A percentile compares a stretch with the other conserved stretches of the same genome.
Evolutionary conservation across 2,113 vertebrate genomes (phyloP).

Genomic region (Hippopotamus amphibius): DNA sequence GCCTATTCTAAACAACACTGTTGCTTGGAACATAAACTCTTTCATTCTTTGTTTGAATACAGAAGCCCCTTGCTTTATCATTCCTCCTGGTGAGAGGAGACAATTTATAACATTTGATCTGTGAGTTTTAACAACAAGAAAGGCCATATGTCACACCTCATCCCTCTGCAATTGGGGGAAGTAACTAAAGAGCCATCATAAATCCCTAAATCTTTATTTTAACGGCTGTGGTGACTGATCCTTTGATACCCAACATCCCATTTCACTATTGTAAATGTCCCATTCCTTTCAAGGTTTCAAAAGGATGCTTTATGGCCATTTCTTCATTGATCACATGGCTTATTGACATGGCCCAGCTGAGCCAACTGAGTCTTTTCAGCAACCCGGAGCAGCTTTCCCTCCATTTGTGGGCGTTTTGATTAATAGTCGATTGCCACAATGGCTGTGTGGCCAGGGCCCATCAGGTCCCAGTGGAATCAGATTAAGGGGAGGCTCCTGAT

Average conservation of each 20-base stretch:
- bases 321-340: constrained; percentile 2
- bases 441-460: neutral
- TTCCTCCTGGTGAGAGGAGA: neutral
- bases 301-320: neutral
- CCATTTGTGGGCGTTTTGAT: neutral
- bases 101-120: neutral
- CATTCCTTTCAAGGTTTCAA: neutral
- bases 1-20: neutral
- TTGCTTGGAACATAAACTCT: neutral
- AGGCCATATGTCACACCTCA: constrained; percentile 32
- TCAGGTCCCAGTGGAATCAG: neutral
- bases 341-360: constrained; percentile 27
- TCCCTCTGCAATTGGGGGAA: neutral
- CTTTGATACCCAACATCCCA: constrained; percentile 11
- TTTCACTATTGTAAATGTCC: neutral
- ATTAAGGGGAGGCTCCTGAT: neutral
- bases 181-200: constrained; percentile 26
- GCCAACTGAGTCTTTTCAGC: neutral
- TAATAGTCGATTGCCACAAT: neutral
- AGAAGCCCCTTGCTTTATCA: neutral
- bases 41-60: neutral
- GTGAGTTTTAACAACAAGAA: neutral
- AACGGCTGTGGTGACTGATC: neutral
- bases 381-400: neutral
- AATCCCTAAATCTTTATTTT: constrained; percentile 49